Base-by-base conservation (phyloP, 2,888 invertebrate species). In the Eristalis intricaria region DNA sequence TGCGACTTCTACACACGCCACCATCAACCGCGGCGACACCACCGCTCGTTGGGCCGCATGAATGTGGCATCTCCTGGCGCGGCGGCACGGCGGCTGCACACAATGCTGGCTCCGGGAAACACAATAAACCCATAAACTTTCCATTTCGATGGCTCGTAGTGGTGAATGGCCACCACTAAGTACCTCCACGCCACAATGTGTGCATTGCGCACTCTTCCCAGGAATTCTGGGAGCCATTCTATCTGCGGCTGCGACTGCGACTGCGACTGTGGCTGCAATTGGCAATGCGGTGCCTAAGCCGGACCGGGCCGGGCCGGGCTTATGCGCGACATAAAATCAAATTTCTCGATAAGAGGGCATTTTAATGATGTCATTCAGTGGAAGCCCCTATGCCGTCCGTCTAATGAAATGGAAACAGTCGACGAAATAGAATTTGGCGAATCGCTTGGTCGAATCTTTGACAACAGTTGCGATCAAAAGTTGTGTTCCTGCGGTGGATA, bases 41-140 rank as follows among this genome's bases (percentile, higher is more conserved):
- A 22, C 38, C n/a, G 23, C 43, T 15, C 2, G n/a, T 38, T 32
- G 15, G 29, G 23, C 13, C 60, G 64, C 15, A 32, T 32, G 32
- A 74, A 61, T 23, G 61, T 26, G 61, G n/a, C 22, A 22, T 38
- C 15, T 60, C 65, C 13, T 13, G 5, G 15, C 32, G 15, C 56
- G 71, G 32, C 32, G 8, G 32, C 32, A 4, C 4, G 32, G 2
- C 4, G 26, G 26, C n/a, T n/a, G 26, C 26, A 29, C 58, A 82
- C 60, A 64, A 61, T 82, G 64, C 82, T 74, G 78, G 40, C 74
- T 71, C 70, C 40, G 50, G 56, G 35, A 23, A 76, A 87, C 79
- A 87, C 87, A 87, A 87, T 87, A 84, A 87, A 80, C 87, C 75
- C 87, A 87, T 87, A 87, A 87, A 87, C 87, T 84, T 87, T 87